Percentiles rank a stretch among this genome's conserved stretches.
phyloP scores from a whole-genome alignment of 2,888 invertebrate genomes.

The Ennomos fuscantarius region DNA sequence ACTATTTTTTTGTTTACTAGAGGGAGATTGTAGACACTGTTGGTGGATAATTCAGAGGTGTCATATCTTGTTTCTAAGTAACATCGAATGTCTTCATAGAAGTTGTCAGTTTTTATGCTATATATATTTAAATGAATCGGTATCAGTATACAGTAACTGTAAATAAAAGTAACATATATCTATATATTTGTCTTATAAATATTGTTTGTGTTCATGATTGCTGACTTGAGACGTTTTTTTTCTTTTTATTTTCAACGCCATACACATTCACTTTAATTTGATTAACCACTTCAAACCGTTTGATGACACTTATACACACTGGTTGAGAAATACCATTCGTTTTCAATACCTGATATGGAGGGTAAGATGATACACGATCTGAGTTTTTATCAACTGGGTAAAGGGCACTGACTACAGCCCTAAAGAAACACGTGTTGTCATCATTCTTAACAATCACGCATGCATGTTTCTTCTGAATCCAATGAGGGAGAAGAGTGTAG shows the following conservation, averaged over 20 bases:
- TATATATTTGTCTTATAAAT: conserved; percentile 4
- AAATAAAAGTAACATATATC: too few relatives aligned
- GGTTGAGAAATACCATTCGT: conserved; percentile 15
- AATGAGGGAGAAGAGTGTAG: too few relatives aligned
- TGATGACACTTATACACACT: conserved; percentile 11
- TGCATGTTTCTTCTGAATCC: not conserved
- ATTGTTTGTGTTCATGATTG: not conserved
- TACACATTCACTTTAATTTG: too few relatives aligned
- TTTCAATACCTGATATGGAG: conserved; percentile 11
- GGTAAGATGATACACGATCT: not conserved
- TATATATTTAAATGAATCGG: conserved; percentile 12
- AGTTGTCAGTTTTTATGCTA: conserved; percentile 6
- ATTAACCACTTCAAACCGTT: conserved; percentile 21
- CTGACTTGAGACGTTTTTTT: not conserved
- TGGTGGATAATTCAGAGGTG: conserved; percentile 7
- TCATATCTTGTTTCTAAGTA: conserved; percentile 6
- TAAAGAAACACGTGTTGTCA: not conserved
- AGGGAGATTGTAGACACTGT: conserved; percentile 9
- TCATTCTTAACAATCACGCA: not conserved
- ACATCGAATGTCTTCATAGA: conserved; percentile 6
- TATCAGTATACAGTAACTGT: conserved; percentile 13
- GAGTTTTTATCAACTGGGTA: not conserved
- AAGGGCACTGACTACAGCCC: not conserved
- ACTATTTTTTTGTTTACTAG: conserved; percentile 31
- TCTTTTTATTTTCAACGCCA: too few relatives aligned